Evolutionary conservation across 1,140 invertebrate genomes (phyloP).

Genomic region (Steinernema feltiae): DNA sequence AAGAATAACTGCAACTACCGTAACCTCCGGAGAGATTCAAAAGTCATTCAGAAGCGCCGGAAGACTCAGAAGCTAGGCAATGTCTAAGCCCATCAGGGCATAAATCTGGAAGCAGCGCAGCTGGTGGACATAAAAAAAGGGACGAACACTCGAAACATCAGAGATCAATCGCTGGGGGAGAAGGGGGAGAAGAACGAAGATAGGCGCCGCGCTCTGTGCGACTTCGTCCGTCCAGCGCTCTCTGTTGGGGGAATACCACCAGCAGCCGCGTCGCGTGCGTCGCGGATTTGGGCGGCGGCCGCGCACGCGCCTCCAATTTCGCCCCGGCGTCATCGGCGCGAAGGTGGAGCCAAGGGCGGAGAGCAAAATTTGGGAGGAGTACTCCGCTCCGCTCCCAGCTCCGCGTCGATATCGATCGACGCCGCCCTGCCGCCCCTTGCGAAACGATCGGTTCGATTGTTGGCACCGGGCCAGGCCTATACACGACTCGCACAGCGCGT

Average conservation of each 20-base stretch:
- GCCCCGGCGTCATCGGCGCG: too few relatives aligned
- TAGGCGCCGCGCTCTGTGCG: not conserved
- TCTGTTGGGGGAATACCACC: not conserved
- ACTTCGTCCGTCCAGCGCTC: not conserved
- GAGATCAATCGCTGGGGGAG: not conserved
- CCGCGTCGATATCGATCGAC: not conserved
- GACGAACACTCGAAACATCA: conserved; percentile 5
- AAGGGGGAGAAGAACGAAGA: not conserved
- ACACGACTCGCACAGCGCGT: not conserved
- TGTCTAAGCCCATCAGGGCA: too few relatives aligned
- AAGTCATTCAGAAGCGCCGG: too few relatives aligned
- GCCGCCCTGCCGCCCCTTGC: too few relatives aligned
- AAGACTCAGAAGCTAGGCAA: not conserved
- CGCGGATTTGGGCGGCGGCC: not conserved
- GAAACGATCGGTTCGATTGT: not conserved
- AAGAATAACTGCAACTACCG: not conserved
- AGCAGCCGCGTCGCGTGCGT: not conserved
- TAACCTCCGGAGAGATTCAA: too few relatives aligned
- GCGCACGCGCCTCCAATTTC: not conserved
- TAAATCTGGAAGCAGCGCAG: not conserved
- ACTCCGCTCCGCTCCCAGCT: not conserved
- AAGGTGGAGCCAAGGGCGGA: not conserved
- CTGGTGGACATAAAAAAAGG: not conserved
- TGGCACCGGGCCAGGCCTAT: not conserved
- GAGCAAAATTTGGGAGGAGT: not conserved